Evolutionary conservation across 1,140 invertebrate genomes (phyloP).

Genomic region (Halesus radiatus): DNA sequence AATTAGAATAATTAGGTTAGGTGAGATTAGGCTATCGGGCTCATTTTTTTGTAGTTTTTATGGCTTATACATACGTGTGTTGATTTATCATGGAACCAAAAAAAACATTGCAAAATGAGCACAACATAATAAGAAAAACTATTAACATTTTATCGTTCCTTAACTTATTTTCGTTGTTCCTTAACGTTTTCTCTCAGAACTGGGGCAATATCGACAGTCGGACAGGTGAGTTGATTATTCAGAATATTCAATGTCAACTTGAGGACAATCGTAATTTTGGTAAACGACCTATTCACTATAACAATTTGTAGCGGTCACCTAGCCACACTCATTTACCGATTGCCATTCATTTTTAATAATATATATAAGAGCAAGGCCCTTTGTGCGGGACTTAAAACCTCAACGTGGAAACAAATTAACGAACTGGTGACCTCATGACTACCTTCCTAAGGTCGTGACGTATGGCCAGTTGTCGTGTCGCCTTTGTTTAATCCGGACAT

Average conservation of each 20-base stretch:
- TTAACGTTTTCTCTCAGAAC: too few relatives aligned
- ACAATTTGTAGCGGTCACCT: too few relatives aligned
- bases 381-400: neutral
- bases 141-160: too few relatives aligned
- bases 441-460: slow-evolving; percentile 31
- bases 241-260: neutral
- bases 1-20: too few relatives aligned
- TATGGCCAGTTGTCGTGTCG: slow-evolving; percentile 1
- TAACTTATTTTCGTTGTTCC: too few relatives aligned
- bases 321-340: neutral
- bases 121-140: too few relatives aligned
- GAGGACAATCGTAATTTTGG: slow-evolving; percentile 17
- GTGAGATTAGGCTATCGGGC: too few relatives aligned
- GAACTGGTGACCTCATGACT: slow-evolving; percentile 21
- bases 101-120: too few relatives aligned
- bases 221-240: neutral
- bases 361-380: neutral
- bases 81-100: too few relatives aligned
- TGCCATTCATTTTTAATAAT: neutral
- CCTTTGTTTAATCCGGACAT: slow-evolving; percentile 30
- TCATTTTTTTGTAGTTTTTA: too few relatives aligned
- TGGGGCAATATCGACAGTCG: too few relatives aligned
- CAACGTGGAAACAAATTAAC: neutral
- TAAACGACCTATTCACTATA: neutral
- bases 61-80: too few relatives aligned